Evolutionary conservation across 2,797 vertebrate species (phyloP), one percentile per base, ranked within the genome.

Genomic region (Geotrypetes seraphini): DNA sequence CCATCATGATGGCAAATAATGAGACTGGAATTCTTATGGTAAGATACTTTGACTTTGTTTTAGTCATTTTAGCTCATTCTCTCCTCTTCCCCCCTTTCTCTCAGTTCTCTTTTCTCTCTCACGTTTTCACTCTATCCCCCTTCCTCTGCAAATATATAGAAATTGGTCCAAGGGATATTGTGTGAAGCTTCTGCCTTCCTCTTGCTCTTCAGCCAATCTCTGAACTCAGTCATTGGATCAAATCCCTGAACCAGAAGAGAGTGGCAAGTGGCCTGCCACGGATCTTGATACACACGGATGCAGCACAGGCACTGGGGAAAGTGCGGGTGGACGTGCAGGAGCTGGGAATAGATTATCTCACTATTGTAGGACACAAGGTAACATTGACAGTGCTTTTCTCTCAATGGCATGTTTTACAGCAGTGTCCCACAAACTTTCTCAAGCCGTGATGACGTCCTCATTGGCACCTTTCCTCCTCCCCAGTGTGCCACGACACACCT

Each of bases 1-100:
- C 91, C 10, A 9, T 97, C 50, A 99, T 98, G 96, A 36, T 97
- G 66, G 95, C 96, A 42, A 99, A 98, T 61, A 99, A 98, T 0
- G 96, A 99, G 78, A 99, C 94, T 0, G 96, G 96, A 1, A 58
- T 96, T 23, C 29, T 98, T 51, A 98, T 99, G 96, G 96, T 97
- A 59, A 84, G 81, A 22, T 7, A 1, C 7, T 25, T 24, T 12
- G n/a, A n/a, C n/a, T n/a, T n/a, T n/a, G n/a, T n/a, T 5, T 12
- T 12, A 7, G 23, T 8, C 11, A n/a, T 20, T n/a, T 13, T 35
- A 25, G 39, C 18, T 18, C 13, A 7, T 13, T 16, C 7, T 2
- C 6, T 2, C 10, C 14, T 25, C 30, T 29, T 11, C 23, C 7
- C 23, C 10, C 15, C 24, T 6, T 5, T 14, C n/a, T 5, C 4